These are phyloP conservation scores for Leptosomus discolor DNA, from an alignment of 2,113 vertebrate genomes.

Conservation along the genomic window DNA sequence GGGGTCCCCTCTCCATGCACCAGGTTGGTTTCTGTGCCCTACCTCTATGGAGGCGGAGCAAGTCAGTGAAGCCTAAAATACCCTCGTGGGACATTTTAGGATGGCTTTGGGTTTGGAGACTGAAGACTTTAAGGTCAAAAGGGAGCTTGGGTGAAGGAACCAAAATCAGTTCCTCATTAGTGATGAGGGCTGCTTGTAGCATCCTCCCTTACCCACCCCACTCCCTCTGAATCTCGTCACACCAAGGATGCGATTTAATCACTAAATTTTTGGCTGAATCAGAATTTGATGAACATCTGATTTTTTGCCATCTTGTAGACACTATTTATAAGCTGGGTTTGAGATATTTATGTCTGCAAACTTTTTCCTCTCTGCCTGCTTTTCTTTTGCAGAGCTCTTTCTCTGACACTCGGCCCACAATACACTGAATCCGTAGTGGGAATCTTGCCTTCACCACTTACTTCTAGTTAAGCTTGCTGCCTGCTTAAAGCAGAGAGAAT, in stretches of 20 bases:
- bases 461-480: not conserved
- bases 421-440: fast-evolving
- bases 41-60: fast-evolving
- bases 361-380: not conserved
- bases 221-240: not conserved
- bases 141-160: not conserved
- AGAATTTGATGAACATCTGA: not conserved
- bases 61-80: not conserved
- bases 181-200: not conserved
- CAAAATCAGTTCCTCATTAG: not conserved
- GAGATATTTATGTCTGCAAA: not conserved
- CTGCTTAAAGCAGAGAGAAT: not conserved
- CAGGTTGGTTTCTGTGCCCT: not conserved
- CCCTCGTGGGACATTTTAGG: fast-evolving
- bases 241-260: fast-evolving
- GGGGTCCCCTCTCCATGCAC: not conserved
- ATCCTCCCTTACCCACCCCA: fast-evolving
- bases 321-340: not conserved
- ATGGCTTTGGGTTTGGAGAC: not conserved
- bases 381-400: not conserved
- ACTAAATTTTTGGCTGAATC: not conserved
- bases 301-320: not conserved
- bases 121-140: not conserved
- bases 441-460: not conserved
- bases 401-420: fast-evolving